phyloP scores from a whole-genome alignment of 92 coral and sea anemone genomes.

The Phenganax subtilis region DNA sequence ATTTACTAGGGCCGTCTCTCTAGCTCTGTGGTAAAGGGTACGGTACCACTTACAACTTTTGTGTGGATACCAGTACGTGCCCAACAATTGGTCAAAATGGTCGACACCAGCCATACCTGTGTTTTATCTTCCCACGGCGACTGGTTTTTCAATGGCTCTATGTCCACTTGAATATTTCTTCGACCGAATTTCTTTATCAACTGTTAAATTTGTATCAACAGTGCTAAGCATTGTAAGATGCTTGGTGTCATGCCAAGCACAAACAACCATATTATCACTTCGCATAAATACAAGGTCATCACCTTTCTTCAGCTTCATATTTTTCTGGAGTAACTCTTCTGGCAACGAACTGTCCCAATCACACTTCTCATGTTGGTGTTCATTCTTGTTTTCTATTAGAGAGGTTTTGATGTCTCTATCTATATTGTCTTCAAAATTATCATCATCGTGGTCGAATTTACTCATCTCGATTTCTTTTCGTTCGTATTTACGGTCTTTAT shows the following conservation, averaged over 20 bases:
- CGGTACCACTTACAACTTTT: conserved; percentile 61
- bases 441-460: too few species aligned
- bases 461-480: too few species aligned
- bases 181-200: conserved; percentile 49
- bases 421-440: too few species aligned
- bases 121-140: conserved; percentile 49
- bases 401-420: too few species aligned
- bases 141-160: conserved; percentile 51
- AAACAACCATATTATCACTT: conserved; percentile 50
- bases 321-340: conserved; percentile 37
- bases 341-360: conserved; percentile 35
- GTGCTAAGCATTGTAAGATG: conserved; percentile 46
- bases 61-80: conserved; percentile 53
- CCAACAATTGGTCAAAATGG: conserved; percentile 51
- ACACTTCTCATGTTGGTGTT: too few species aligned
- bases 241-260: conserved; percentile 69
- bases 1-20: conserved; percentile 63
- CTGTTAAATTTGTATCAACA: conserved; percentile 45
- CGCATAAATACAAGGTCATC: conserved; percentile 57
- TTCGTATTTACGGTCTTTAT: too few species aligned
- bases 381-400: too few species aligned
- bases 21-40: conserved; percentile 49
- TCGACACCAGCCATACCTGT: conserved; percentile 61
- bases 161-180: conserved; percentile 31
- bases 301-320: conserved; percentile 43